phyloP scores from a whole-genome alignment of 2,888 invertebrate genomes.

The Hyalella azteca region DNA sequence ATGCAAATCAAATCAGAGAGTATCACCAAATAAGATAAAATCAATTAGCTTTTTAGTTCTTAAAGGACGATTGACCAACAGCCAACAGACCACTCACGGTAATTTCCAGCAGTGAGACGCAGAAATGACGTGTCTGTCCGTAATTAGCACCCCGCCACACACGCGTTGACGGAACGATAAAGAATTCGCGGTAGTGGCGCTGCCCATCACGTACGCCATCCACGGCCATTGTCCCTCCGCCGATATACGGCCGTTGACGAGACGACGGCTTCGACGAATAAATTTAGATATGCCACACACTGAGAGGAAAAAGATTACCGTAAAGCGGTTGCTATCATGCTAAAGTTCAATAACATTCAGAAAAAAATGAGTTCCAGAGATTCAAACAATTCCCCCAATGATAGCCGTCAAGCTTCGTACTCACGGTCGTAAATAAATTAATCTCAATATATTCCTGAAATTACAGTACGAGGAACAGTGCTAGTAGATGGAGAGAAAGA shows the following conservation, averaged over 20 bases:
- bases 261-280: background rate
- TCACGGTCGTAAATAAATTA: background rate
- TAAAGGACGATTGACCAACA: background rate
- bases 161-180: background rate
- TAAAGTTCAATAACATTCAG: background rate
- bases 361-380: background rate
- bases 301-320: background rate
- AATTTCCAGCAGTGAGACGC: conserved; percentile 17
- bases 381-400: background rate
- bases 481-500: too few relatives aligned
- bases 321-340: background rate
- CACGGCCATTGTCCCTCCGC: background rate
- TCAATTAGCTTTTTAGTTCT: background rate
- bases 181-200: background rate
- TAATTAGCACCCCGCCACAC: background rate
- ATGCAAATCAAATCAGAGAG: background rate
- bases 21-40: background rate
- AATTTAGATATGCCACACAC: background rate
- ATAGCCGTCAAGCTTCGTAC: background rate
- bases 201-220: background rate
- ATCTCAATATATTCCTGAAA: background rate
- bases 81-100: background rate
- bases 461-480: background rate
- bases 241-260: background rate
- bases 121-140: background rate